Conservation (phyloP, 2,113 vertebrate species). For the Rhinichthys klamathensis region DNA sequence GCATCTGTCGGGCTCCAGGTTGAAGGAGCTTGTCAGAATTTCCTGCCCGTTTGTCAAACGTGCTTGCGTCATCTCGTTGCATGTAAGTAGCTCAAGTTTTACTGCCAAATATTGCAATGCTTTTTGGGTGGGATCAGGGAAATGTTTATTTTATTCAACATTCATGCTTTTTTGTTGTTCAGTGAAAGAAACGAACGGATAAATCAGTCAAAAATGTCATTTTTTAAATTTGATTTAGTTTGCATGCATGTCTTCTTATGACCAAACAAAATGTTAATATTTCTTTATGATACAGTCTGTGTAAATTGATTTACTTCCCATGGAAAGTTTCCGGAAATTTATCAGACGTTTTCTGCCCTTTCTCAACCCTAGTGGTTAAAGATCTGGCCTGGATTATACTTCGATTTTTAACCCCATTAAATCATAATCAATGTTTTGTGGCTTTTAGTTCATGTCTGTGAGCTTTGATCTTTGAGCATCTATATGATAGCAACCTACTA, state of each 20-base stretch:
- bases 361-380: not conserved
- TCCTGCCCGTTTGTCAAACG: constrained; percentile 89
- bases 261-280: too few species aligned
- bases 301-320: too few species aligned
- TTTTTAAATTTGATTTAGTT: too few species aligned
- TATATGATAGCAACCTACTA: not conserved
- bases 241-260: too few species aligned
- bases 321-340: too few species aligned
- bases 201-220: too few species aligned
- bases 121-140: not conserved
- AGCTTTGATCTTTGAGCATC: not conserved
- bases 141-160: too few species aligned
- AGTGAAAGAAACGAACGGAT: too few species aligned
- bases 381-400: not conserved
- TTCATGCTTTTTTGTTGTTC: too few species aligned
- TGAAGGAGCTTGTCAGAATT: constrained; percentile 63
- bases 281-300: too few species aligned
- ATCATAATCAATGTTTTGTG: not conserved
- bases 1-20: constrained; percentile 62
- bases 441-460: not conserved
- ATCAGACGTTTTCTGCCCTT: too few species aligned
- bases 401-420: not conserved
- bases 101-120: not conserved
- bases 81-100: constrained; percentile 80
- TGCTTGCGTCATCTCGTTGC: constrained; percentile 80